phyloP scores from a whole-genome alignment of 2,888 invertebrate species.

The Lysandra bellargus region DNA sequence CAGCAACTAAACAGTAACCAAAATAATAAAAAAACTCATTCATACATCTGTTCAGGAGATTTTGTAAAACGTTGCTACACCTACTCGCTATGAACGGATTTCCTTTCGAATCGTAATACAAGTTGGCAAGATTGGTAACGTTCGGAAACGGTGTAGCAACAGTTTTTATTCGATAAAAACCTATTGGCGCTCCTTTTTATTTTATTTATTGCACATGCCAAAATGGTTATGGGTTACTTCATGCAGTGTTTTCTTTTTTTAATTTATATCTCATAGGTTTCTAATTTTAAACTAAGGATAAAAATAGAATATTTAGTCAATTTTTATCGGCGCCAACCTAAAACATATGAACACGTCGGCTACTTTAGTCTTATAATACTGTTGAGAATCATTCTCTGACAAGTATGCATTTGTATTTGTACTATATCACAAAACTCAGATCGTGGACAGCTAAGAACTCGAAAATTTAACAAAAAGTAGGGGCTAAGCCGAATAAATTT shows the following conservation, averaged over 20 bases:
- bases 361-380: constrained; percentile 61
- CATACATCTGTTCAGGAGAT: constrained; percentile 52
- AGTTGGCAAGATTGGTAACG: constrained; percentile 43
- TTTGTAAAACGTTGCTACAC: constrained; percentile 39
- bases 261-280: neutral
- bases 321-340: neutral
- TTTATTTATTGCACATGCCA: constrained; percentile 11
- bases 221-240: neutral
- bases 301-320: neutral
- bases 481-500: constrained; percentile 61
- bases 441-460: constrained; percentile 22
- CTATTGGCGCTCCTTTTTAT: constrained; percentile 27
- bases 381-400: constrained; percentile 55
- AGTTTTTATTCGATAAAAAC: constrained; percentile 21
- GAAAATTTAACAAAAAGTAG: constrained; percentile 41
- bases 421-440: constrained; percentile 70
- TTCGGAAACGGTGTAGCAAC: constrained; percentile 34
- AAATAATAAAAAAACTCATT: constrained; percentile 60
- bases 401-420: constrained; percentile 68
- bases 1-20: constrained; percentile 77
- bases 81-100: constrained; percentile 33
- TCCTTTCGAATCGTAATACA: constrained; percentile 32
- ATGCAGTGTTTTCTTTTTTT: neutral
- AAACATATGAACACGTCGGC: constrained; percentile 38
- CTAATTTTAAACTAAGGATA: constrained; percentile 1